A percentile compares a stretch with the other conserved stretches of the same genome.
phyloP scores from a whole-genome alignment of 2,888 invertebrate species.

The Lutraria lutraria region DNA sequence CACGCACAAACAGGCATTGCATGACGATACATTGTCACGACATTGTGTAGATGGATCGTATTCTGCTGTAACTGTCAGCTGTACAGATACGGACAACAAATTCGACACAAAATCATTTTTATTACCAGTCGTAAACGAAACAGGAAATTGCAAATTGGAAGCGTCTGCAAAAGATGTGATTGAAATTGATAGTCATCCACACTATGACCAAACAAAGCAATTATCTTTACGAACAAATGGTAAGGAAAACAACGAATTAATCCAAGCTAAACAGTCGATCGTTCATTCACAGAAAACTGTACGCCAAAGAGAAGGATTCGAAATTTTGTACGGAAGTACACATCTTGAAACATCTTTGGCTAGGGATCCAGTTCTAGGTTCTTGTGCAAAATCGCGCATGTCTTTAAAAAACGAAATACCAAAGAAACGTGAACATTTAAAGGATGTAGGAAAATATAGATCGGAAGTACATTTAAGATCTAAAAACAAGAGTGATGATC shows the following conservation, averaged over 20 bases:
- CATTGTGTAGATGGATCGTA: conserved; percentile 24
- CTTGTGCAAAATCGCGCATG: background rate
- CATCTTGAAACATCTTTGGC: background rate
- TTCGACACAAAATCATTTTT: conserved; percentile 41
- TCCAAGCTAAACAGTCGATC: conserved; percentile 25
- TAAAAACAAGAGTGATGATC: background rate
- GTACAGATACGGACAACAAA: conserved; percentile 25
- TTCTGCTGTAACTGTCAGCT: background rate
- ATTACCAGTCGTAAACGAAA: conserved; percentile 41
- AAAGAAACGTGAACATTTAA: background rate
- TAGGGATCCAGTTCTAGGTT: background rate
- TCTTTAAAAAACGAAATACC: background rate
- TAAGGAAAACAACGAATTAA: conserved; percentile 37
- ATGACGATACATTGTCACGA: background rate
- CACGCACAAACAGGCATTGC: conserved; percentile 15
- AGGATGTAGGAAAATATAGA: background rate
- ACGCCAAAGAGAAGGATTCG: conserved; percentile 23
- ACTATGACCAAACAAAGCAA: conserved; percentile 29
- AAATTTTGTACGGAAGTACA: conserved; percentile 24
- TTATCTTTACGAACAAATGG: conserved; percentile 50
- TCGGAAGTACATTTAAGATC: background rate
- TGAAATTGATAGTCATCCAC: conserved; percentile 11
- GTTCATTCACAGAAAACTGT: conserved; percentile 30
- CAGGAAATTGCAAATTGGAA: conserved; percentile 53
- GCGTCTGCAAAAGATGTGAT: conserved; percentile 16